Base-by-base conservation (phyloP, 2,888 invertebrate species). In the Microctonus aethiopoides region DNA sequence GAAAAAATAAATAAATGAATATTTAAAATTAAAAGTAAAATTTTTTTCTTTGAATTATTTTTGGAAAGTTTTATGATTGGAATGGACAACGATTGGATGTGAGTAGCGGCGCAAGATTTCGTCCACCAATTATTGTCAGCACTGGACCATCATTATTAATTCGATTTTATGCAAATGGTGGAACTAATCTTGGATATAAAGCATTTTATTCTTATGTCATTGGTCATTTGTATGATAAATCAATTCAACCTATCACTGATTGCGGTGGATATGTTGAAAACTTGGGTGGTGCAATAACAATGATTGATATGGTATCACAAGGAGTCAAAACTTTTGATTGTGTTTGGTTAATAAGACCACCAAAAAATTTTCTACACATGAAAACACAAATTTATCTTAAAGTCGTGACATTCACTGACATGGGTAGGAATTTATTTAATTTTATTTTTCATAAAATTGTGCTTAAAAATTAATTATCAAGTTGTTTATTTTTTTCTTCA, bases 201-300 rank as follows among this genome's bases (percentile, higher is more conserved):
- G 91, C 91, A 0, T 88, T 89, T 74, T 91, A 90, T 77, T 87
- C 87, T 0, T 90, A 91, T 78, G 81, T 89, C 2, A 80, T 83
- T 63, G 86, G 85, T 5, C 80, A 84, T 69, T 73, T 78, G 9
- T 79, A 81, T 70, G 86, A 86, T 51, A 84, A 81, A 67, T 79
- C 83, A 32, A 75, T 82, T 20, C 82, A 84, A 29, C 86, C 86
- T 41, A 84, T 87, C 77, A 77, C 83, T 88, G 92, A 91, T 84
- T 93, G 93, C 79, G 93, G 93, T 26, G 93, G 93, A 59, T 89
- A 90, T 83, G 92, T 93, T 1, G 90, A 91, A 72, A 91, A 92
- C 77, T 87, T 91, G 13, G 93, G 93, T 2, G 93, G 93, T 0
- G 90, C 91, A 13, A 93, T 93, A 63, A 92, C 92, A 1, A 93